These are phyloP conservation scores for Percopsis omiscomaycus DNA, from an alignment of 2,797 vertebrate species.

Conservation along the genomic window DNA sequence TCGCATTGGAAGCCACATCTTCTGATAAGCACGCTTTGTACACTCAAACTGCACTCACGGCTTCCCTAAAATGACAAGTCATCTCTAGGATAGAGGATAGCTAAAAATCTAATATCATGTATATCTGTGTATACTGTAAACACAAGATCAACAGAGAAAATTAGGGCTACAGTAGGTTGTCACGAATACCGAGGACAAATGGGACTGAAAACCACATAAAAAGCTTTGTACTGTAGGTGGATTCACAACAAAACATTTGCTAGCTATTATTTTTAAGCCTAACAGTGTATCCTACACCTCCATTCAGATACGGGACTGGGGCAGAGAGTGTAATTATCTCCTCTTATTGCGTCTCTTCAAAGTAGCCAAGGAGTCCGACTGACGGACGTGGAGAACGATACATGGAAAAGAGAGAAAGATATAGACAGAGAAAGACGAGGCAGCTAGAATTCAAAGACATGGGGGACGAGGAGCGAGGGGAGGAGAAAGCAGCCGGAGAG, in stretches of 20 bases:
- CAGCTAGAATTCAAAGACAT: slow-evolving; percentile 35
- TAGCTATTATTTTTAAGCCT: slow-evolving; percentile 28
- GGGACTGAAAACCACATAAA: no score
- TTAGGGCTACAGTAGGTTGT: no score
- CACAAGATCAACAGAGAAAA: no score
- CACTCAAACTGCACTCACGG: no score
- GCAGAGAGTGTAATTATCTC: slow-evolving; percentile 77
- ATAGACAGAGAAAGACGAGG: slow-evolving; percentile 29
- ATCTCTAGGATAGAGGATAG: no score
- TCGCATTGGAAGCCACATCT: no score
- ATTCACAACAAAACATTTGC: neutral
- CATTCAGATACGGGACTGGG: slow-evolving; percentile 67
- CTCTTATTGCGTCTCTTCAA: slow-evolving; percentile 68
- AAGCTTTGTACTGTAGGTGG: neutral
- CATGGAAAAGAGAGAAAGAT: slow-evolving; percentile 14
- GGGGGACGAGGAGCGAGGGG: slow-evolving; percentile 17
- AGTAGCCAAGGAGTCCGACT: slow-evolving; percentile 63
- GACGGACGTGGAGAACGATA: slow-evolving; percentile 23
- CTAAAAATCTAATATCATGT: no score
- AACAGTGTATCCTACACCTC: slow-evolving; percentile 45
- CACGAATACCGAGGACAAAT: no score
- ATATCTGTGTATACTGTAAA: no score
- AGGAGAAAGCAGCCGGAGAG: slow-evolving; percentile 19
- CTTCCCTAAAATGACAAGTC: no score
- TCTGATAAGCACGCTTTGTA: no score